Conservation (phyloP, 2,797 vertebrate species). For the Brachyrhaphis roseni region DNA sequence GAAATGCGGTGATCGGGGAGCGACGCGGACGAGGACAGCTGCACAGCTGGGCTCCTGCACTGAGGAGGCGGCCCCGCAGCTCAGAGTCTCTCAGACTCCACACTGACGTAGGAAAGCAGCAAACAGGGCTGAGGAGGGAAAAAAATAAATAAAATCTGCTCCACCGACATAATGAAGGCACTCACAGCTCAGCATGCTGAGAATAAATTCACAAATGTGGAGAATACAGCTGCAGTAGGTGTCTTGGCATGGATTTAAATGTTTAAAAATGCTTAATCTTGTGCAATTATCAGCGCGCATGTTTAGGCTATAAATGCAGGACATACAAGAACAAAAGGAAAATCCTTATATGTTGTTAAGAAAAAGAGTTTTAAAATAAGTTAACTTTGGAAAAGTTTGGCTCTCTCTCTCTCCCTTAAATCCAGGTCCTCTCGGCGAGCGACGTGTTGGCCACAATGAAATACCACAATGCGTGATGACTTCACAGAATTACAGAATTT, state of each 20-base stretch:
- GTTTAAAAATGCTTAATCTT: neutral
- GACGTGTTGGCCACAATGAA: no score
- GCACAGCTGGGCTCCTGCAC: slow-evolving; percentile 56
- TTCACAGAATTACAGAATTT: no score
- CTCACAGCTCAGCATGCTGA: slow-evolving; percentile 16
- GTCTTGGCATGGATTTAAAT: neutral
- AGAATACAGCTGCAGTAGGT: neutral
- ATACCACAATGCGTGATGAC: no score
- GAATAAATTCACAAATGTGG: neutral
- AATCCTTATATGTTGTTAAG: neutral
- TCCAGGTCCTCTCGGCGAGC: no score
- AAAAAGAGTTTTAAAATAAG: no score
- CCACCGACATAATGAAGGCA: slow-evolving; percentile 21
- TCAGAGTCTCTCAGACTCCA: slow-evolving; percentile 31
- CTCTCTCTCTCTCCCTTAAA: no score
- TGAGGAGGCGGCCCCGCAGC: slow-evolving; percentile 41
- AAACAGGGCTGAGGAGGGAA: slow-evolving; percentile 8
- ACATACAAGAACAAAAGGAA: neutral
- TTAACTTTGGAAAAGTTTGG: no score
- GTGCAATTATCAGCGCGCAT: neutral
- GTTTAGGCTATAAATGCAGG: neutral
- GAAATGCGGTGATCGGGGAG: slow-evolving; percentile 33
- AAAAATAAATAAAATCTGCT: neutral
- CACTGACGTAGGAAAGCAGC: slow-evolving; percentile 25
- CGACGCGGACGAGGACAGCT: slow-evolving; percentile 34